Percentiles rank a stretch among this genome's conserved stretches.
phyloP scores from a whole-genome alignment of 2,113 vertebrate species.

The Paratilapia polleni region DNA sequence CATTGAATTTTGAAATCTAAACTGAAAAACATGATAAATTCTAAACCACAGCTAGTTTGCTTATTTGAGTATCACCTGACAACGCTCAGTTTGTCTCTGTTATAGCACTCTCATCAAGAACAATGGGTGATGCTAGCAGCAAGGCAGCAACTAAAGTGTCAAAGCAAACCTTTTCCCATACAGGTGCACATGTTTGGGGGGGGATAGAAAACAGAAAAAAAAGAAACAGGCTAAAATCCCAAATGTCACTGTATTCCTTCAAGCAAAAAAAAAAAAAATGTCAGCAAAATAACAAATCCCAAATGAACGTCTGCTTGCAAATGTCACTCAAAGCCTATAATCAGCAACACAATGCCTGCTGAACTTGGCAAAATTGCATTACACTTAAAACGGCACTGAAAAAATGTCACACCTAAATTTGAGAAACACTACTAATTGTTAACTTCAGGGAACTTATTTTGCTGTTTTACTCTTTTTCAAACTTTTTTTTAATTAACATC shows the following conservation, averaged over 20 bases:
- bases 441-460: background rate
- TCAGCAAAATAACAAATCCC: slow-evolving; percentile 32
- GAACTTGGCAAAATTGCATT: background rate
- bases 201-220: background rate
- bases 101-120: background rate
- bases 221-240: background rate
- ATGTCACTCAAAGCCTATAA: slow-evolving; percentile 36
- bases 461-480: background rate
- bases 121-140: slow-evolving; percentile 1
- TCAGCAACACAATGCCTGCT: slow-evolving; percentile 1
- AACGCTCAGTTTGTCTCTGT: background rate
- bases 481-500: background rate
- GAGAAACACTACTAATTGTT: background rate
- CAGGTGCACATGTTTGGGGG: background rate
- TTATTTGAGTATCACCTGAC: background rate
- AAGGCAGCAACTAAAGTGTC: background rate
- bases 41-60: background rate
- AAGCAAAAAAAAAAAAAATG: slow-evolving; percentile 25
- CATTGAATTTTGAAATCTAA: background rate
- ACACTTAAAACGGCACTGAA: background rate
- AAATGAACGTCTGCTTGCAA: slow-evolving; percentile 23
- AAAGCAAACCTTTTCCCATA: background rate
- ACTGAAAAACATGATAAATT: background rate
- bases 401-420: background rate
- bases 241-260: slow-evolving; percentile 28